Evolutionary conservation across 2,888 invertebrate species (phyloP).

Genomic region (Eilema depressum): DNA sequence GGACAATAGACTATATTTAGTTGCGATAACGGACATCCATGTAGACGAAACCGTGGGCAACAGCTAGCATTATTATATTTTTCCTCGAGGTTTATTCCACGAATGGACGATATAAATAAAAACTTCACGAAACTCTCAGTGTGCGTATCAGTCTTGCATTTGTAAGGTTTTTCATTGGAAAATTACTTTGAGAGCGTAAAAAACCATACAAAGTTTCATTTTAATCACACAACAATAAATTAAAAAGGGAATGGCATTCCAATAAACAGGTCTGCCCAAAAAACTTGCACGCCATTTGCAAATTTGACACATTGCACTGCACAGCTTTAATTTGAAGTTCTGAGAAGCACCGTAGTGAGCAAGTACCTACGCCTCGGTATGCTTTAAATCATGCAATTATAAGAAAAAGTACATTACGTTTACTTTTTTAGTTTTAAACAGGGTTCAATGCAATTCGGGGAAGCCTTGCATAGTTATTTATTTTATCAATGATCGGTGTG

Average conservation of each 20-base stretch:
- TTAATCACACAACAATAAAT: not conserved
- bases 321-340: conserved; percentile 11
- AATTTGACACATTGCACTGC: not conserved
- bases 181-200: not conserved
- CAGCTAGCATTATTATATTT: no score
- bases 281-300: not conserved
- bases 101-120: not conserved
- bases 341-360: not conserved
- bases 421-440: not conserved
- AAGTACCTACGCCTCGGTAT: not conserved
- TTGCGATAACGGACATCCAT: no score
- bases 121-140: not conserved
- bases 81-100: no score
- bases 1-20: no score
- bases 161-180: not conserved
- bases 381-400: conserved; percentile 2
- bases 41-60: no score
- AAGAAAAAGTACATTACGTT: not conserved
- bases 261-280: conserved; percentile 7
- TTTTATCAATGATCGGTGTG: not conserved
- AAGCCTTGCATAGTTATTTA: not conserved
- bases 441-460: not conserved
- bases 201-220: not conserved
- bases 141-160: not conserved
- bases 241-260: conserved; percentile 6